Evolutionary conservation across 2,888 invertebrate genomes (phyloP), one percentile per base, ranked within the genome.

Genomic region (Folsomia candida): DNA sequence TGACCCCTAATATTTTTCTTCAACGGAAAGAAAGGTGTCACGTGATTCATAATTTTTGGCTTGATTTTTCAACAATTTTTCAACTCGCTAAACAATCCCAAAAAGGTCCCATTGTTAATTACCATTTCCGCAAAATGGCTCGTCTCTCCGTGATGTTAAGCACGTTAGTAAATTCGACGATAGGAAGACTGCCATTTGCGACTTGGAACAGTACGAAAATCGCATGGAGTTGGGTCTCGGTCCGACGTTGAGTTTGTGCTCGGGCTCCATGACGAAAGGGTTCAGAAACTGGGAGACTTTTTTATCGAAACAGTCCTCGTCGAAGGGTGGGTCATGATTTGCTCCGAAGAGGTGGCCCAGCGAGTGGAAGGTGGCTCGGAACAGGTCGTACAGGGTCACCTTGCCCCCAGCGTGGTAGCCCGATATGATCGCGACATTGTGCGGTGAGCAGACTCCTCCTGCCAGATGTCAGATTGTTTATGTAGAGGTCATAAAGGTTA

Each of bases 111-210:
- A n/a, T n/a, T n/a, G n/a, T n/a, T 57, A 57, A 20, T 59, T 58
- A 70, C 78, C 78, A 61, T 78, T 78, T n/a, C 78, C 78, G 69
- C 78, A 78, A 58, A 67, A 73, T 18, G 22, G 24, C 20, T 67
- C 69, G 14, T 26, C 60, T 11, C 51, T 64, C n/a, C n/a, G n/a
- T 11, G 20, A 47, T 6, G 25, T 58, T 4, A 78, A 54, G 51
- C 78, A 78, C 0, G 37, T 24, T 0, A 69, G 67, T 14, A 62
- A 64, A 14, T 54, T 68, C 1, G 75, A 70, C 1, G 67, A 60
- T 18, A 78, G 25, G 51, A 74, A 78, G 22, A 62, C 47, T 1
- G 69, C 67, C 2, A 78, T 71, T 27, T 76, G 60, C 4, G 65
- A 27, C 63, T 76, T 78, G 2, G 75, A 63, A 65, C 78, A 78